Conservation (phyloP, 2,797 vertebrate genomes). For the Telmatherina bonti region DNA sequence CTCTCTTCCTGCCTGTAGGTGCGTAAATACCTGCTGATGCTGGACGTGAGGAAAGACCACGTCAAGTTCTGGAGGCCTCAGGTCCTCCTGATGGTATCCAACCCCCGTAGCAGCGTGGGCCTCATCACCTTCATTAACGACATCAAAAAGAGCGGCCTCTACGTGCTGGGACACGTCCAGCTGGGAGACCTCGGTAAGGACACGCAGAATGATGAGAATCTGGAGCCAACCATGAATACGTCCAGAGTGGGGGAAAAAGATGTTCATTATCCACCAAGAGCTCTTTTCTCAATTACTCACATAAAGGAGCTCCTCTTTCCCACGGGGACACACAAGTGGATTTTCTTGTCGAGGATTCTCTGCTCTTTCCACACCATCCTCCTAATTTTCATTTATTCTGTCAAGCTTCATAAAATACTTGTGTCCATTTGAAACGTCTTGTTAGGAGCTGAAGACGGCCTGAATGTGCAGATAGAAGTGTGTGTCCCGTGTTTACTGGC, state of each 20-base stretch:
- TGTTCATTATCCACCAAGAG: conserved; percentile 46
- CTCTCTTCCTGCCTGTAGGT: conserved; percentile 68
- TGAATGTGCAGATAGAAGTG: too few relatives aligned
- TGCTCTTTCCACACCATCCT: conserved; percentile 13
- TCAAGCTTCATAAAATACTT: conserved; percentile 19
- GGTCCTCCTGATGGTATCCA: conserved; percentile 86
- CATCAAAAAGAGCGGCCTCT: conserved; percentile 89
- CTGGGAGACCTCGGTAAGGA: conserved; percentile 85
- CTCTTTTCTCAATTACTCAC: conserved; percentile 37
- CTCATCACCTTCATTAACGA: conserved; percentile 88
- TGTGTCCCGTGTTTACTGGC: too few relatives aligned
- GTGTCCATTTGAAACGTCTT: not conserved
- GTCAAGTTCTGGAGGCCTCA: conserved; percentile 91
- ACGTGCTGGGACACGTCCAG: conserved; percentile 86
- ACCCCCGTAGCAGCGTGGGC: conserved; percentile 82
- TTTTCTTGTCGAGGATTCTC: conserved; percentile 32
- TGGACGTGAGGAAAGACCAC: conserved; percentile 88
- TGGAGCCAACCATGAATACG: conserved; percentile 26
- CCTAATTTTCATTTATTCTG: conserved; percentile 12
- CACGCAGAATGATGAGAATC: conserved; percentile 5
- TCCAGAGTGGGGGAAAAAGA: conserved; percentile 19
- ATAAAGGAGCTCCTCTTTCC: conserved; percentile 48
- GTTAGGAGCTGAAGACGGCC: conserved; percentile 8
- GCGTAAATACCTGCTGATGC: conserved; percentile 87
- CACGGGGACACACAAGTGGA: conserved; percentile 39